phyloP scores from a whole-genome alignment of 2,888 invertebrate genomes.

The Ecdyonurus torrentis region DNA sequence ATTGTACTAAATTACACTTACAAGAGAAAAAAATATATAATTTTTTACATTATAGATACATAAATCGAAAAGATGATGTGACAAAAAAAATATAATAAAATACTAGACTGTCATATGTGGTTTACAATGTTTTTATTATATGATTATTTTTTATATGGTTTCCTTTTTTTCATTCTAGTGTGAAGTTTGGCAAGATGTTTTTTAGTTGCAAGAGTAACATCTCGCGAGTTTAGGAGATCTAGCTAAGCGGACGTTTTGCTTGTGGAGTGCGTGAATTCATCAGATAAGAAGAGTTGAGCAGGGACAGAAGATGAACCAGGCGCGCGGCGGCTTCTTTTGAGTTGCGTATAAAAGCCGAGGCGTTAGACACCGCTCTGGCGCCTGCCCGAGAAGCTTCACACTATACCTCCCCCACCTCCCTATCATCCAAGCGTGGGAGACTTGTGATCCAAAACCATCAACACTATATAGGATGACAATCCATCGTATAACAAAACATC shows the following conservation, averaged over 20 bases:
- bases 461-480: no score
- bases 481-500: no score
- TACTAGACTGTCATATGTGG: background rate
- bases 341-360: background rate
- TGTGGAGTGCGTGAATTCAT: background rate
- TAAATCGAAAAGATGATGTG: background rate
- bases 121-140: no score
- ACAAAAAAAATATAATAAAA: background rate
- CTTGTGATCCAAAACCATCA: no score
- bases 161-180: background rate
- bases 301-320: no score
- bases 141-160: background rate
- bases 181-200: background rate
- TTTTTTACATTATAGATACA: background rate
- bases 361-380: background rate
- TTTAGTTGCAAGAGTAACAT: background rate
- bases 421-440: background rate
- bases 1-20: no score
- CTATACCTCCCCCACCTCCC: background rate
- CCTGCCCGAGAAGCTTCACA: background rate
- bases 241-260: background rate
- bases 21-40: background rate
- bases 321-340: background rate
- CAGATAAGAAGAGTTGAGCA: background rate
- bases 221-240: no score